Evolutionary conservation across 2,888 invertebrate species (phyloP), one percentile per base, ranked within the genome.

Genomic region (Sympetrum striolatum): DNA sequence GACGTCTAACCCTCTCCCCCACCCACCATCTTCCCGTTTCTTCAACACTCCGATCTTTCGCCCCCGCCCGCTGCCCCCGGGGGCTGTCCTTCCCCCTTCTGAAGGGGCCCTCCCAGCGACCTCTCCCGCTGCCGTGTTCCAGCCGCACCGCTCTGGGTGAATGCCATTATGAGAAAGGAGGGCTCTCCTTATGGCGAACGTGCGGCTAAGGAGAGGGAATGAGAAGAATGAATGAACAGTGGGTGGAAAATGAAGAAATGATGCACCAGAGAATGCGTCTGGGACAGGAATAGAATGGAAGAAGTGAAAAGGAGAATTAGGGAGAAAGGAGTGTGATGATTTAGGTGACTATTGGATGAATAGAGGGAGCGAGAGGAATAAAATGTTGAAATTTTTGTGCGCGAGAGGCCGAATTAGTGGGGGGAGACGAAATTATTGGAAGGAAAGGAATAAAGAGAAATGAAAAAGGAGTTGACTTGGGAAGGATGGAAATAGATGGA

Each of bases 1-100:
- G 86, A 86, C 86, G 86, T 86, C 86, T 60, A 60, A 82, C 53
- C 86, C 86, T 3, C 81, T 25, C n/a, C 58, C 82, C 53, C 25
- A n/a, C 10, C 31, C 58, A 8, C 82, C 4, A n/a, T 18, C 82
- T 58, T 31, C 8, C 35, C 35, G 14, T 58, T 58, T 35, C 35
- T 15, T 39, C 53, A 48, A 15, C 53, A 48, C 48, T 48, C 44
- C 48, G 39, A 39, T 81, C 44, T n/a, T 48, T 48, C 58, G 39
- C 82, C 58, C 31, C 53, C 82, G 18, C 18, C 60, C 18, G 31
- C 18, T 37, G 60, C 60, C 60, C 60, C 86, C 60, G 58, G 86
- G 35, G 39, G 64, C 86, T 60, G 86, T 86, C 60, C 60, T 60
- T 37, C 31, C 60, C 37, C 15, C 12, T 22, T 37, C n/a, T 3